Conservation (phyloP, 2,888 invertebrate genomes). For the Hydroisotoma schaefferi region DNA sequence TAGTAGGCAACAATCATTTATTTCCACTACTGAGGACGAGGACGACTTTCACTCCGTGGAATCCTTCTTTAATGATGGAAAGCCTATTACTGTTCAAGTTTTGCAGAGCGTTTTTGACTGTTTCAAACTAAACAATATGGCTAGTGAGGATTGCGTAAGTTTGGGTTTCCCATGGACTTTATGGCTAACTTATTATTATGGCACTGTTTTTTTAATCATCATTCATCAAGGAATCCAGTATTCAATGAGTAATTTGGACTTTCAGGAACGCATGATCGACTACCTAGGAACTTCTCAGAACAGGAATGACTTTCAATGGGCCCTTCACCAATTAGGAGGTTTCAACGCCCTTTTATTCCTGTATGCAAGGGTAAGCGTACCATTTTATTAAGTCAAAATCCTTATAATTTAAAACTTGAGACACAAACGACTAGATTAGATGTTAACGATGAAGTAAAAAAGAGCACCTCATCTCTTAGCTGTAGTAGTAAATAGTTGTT, state of each 20-base stretch:
- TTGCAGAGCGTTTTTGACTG: constrained; percentile 40
- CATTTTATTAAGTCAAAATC: background rate
- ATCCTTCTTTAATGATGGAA: constrained; percentile 26
- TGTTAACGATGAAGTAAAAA: too few species aligned
- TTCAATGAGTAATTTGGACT: constrained; percentile 1
- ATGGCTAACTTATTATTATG: background rate
- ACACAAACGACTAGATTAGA: too few species aligned
- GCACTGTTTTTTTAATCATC: background rate
- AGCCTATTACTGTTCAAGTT: constrained; percentile 27
- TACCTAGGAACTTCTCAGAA: constrained; percentile 36
- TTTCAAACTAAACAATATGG: constrained; percentile 34
- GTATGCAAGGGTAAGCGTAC: constrained; percentile 42
- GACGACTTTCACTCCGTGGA: constrained; percentile 9
- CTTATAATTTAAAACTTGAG: too few species aligned
- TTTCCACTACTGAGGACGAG: constrained; percentile 1
- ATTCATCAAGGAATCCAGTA: background rate
- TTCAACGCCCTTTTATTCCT: constrained; percentile 44
- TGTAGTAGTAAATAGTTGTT: too few species aligned
- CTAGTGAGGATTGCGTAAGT: constrained; percentile 40
- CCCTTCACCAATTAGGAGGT: constrained; percentile 48
- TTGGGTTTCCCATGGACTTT: background rate
- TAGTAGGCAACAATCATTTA: background rate
- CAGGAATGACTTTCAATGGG: constrained; percentile 48
- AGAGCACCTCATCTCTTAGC: too few species aligned
- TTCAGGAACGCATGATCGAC: constrained; percentile 42